These are phyloP conservation scores for Falco berigora DNA, from an alignment of 2,797 vertebrate species.

Conservation along the genomic window DNA sequence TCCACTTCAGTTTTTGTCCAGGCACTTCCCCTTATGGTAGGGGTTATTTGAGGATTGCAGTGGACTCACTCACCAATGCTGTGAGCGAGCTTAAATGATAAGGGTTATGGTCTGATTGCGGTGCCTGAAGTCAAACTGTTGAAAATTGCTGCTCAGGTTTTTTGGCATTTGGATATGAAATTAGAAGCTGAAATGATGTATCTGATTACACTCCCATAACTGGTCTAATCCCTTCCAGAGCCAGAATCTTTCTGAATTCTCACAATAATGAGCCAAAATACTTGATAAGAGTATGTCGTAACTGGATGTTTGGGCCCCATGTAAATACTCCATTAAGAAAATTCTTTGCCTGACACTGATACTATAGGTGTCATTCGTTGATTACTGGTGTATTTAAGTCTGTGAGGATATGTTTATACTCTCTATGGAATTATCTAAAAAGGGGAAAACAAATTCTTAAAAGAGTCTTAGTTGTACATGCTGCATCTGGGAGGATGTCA, in stretches of 20 bases:
- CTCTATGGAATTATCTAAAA: background rate
- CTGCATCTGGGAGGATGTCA: background rate
- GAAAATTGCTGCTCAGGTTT: background rate
- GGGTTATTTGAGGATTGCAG: background rate
- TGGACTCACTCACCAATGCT: background rate
- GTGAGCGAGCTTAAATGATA: background rate
- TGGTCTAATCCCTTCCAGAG: background rate
- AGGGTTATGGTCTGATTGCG: background rate
- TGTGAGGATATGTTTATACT: background rate
- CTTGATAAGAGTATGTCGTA: background rate
- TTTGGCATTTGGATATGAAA: background rate
- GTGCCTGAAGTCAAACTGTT: background rate
- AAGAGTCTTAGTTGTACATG: background rate
- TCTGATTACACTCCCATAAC: background rate
- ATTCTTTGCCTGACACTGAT: background rate
- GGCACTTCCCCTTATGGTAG: background rate
- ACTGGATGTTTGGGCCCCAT: background rate
- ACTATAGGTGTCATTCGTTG: background rate
- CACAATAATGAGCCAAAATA: background rate
- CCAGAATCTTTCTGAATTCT: background rate
- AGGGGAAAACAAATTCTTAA: background rate
- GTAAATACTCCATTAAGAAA: background rate
- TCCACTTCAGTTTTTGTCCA: background rate
- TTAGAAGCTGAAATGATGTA: background rate
- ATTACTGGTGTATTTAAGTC: background rate